These are phyloP conservation scores for Cirrhinus molitorella DNA, from an alignment of 2,797 vertebrate genomes.

Conservation along the genomic window DNA sequence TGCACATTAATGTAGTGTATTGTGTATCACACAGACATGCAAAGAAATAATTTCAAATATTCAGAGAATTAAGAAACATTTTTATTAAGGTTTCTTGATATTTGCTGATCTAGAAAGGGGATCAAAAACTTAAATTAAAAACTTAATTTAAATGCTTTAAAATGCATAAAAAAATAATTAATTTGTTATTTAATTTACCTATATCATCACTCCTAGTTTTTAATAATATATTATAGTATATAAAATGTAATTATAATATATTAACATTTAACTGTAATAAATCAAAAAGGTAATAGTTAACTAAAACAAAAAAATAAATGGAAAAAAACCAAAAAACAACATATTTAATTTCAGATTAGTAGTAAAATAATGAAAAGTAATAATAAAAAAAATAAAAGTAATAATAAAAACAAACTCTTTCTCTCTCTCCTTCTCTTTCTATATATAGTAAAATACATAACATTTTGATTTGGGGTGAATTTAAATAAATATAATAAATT, in stretches of 20 bases:
- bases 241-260: neutral
- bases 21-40: neutral
- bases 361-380: too few relatives aligned
- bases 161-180: neutral
- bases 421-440: too few relatives aligned
- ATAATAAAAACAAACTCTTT: too few relatives aligned
- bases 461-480: neutral
- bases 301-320: too few relatives aligned
- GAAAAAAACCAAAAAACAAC: too few relatives aligned
- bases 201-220: neutral
- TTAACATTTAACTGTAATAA: neutral
- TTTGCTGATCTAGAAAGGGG: neutral
- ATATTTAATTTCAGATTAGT: too few relatives aligned
- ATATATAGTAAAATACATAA: neutral
- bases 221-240: neutral
- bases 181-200: too few relatives aligned
- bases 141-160: neutral
- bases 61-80: neutral
- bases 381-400: too few relatives aligned
- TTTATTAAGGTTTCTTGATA: neutral
- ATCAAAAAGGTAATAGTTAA: neutral
- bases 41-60: neutral
- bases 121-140: too few relatives aligned
- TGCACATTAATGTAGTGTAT: neutral
- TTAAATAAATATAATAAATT: too few relatives aligned